A percentile compares a stretch with the other conserved stretches of the same genome.
Evolutionary conservation across 2,797 vertebrate species (phyloP).

Genomic region (Tamandua tetradactyla): DNA sequence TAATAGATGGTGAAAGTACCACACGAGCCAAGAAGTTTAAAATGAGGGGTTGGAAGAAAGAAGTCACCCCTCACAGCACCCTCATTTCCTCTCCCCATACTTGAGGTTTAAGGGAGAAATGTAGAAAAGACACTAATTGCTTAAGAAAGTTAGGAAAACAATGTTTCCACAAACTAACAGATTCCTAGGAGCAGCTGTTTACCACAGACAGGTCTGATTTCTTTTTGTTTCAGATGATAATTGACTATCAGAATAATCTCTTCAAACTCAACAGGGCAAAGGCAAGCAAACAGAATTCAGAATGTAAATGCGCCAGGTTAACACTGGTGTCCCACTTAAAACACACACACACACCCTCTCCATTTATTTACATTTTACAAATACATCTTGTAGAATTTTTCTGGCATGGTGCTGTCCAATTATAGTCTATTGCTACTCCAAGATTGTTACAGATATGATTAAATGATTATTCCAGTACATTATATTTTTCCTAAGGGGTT

Average conservation of each 20-base stretch:
- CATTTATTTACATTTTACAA: slow-evolving; percentile 3
- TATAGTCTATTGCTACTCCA: neutral
- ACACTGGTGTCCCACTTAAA: neutral
- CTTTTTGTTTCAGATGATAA: slow-evolving; percentile 11
- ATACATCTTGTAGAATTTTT: neutral
- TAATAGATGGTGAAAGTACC: neutral
- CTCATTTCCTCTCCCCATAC: neutral
- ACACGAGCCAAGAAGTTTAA: neutral
- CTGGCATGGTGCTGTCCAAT: neutral
- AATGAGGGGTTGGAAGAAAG: neutral
- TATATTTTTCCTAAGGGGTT: slow-evolving; percentile 38
- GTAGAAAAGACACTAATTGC: neutral
- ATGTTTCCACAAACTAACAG: slow-evolving; percentile 14
- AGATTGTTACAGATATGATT: slow-evolving; percentile 6
- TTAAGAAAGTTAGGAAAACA: slow-evolving; percentile 21
- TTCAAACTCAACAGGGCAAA: slow-evolving; percentile 59
- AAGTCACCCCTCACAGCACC: neutral
- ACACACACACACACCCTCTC: neutral
- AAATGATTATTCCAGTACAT: neutral
- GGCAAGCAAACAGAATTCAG: neutral
- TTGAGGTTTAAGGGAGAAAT: neutral
- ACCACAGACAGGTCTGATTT: slow-evolving; percentile 5
- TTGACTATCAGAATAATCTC: neutral
- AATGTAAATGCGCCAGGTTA: neutral
- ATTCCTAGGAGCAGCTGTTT: slow-evolving; percentile 12